Evolutionary conservation across 2,113 vertebrate species (phyloP).

Genomic region (Bubo bubo): DNA sequence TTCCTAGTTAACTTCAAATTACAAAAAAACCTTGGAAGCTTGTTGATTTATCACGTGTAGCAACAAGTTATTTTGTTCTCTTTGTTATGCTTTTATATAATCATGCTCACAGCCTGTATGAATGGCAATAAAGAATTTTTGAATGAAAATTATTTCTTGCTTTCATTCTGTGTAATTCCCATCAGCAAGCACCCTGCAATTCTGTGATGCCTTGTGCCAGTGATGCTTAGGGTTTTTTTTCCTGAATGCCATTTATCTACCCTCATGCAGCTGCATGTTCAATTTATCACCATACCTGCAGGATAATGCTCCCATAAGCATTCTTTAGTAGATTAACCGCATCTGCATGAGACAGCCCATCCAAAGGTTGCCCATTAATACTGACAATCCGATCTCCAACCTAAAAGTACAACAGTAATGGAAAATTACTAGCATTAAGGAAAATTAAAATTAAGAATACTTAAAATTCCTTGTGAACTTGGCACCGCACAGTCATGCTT

Average conservation of each 20-base stretch:
- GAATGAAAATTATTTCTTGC: slow-evolving; percentile 77
- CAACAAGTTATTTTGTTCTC: slow-evolving; percentile 71
- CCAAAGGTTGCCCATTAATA: slow-evolving; percentile 88
- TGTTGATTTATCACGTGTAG: slow-evolving; percentile 71
- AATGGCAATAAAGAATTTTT: slow-evolving; percentile 71
- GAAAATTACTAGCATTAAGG: slow-evolving; percentile 75
- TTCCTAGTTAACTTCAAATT: slow-evolving; percentile 42
- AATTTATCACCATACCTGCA: slow-evolving; percentile 86
- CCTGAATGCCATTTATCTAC: slow-evolving; percentile 75
- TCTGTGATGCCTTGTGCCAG: slow-evolving; percentile 55
- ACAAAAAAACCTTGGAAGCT: slow-evolving; percentile 53
- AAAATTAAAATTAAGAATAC: slow-evolving; percentile 75
- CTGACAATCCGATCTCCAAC: slow-evolving; percentile 96
- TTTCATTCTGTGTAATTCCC: slow-evolving; percentile 72
- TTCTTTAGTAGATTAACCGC: slow-evolving; percentile 93
- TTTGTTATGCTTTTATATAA: slow-evolving; percentile 66
- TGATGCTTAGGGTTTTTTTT: slow-evolving; percentile 21
- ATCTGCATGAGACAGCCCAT: slow-evolving; percentile 87
- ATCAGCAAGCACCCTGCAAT: slow-evolving; percentile 55
- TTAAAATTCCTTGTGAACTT: slow-evolving; percentile 65
- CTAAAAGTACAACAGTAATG: slow-evolving; percentile 74
- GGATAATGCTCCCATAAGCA: slow-evolving; percentile 86
- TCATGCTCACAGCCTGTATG: slow-evolving; percentile 54
- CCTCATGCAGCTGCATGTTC: slow-evolving; percentile 64
- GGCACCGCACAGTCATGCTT: slow-evolving; percentile 30